Evolutionary conservation across 37 sponge, comb jelly and placozoan genomes (phyloP), one percentile per base, ranked within the genome.

Genomic region (Agelas oroides): DNA sequence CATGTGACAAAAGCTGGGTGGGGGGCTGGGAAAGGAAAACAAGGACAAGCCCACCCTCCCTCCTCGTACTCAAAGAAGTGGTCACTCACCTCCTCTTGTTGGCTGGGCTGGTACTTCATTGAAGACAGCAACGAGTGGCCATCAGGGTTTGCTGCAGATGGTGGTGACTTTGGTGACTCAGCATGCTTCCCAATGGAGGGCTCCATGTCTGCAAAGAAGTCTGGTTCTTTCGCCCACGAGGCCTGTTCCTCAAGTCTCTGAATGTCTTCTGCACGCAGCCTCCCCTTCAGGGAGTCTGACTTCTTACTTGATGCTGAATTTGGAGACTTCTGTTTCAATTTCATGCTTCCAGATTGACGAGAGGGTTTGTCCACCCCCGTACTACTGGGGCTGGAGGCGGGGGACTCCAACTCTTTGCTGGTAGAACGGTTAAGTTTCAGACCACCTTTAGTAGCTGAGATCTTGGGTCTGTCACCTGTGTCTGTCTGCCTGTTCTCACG

Each of bases 141-240:
- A 8, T 8, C 46, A 8, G 46, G 46, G 8, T 3, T 8, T 46
- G 46, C 46, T 46, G 46, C 46, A 12, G n/a, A n/a, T 46, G 6
- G 6, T 46, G 46, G 46, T 46, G 46, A 46, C 46, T 8, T 46
- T 8, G 3, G 46, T 12, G 46, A 46, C 46, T 46, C 46, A 3
- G 8, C 8, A 46, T 46, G 46, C 8, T 46, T 46, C 46, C 5
- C 40, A 21, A 82, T 34, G 38, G 72, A 38, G 12, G 87, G 87
- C 2, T 72, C 80, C 87, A 86, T 86, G 63, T 88, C 82, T 25
- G 88, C 82, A 88, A 88, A 82, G 52, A 89, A 66, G 41, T 83
- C 84, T 11, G 84, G 84, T 37, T 82, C 89, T 35, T n/a, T 65
- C 13, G 46, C 13, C 84, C 53, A 84, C 32, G 37, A 31, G n/a